Evolutionary conservation across 1,140 invertebrate genomes (phyloP), one percentile per base, ranked within the genome.

Genomic region (Bradysia coprophila): DNA sequence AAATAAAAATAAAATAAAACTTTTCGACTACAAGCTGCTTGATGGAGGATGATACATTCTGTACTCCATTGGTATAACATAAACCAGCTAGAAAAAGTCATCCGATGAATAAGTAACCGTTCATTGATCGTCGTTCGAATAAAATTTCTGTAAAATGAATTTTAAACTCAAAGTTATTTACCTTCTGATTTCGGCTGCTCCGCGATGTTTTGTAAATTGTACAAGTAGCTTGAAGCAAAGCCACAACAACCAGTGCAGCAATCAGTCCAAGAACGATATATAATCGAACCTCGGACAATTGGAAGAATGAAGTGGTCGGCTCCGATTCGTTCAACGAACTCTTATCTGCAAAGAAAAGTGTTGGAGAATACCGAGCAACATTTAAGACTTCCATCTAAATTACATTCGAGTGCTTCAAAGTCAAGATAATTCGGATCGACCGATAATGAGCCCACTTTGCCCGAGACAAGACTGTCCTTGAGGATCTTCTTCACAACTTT

Each of bases 201-300:
- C 65, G 66, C 2, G 72, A 71, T 1, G 73, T 72, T 50, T 73
- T 75, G 56, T 81, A 81, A 44, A 92, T 72, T 1, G 85, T 91
- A 53, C 85, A 87, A 32, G 67, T 73, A 4, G 85, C 86, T 64
- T 92, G 88, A 16, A 91, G 65, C 3, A 91, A 47, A 11, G 81
- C 80, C 8, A 92, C 67, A 8, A 86, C 62, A 11, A 89, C 63
- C 40, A 93, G 59, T 1, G 82, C 84, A 11, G 69, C 75, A 43
- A 91, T 75, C 45, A 84, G 81, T 8, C 78, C 87, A 33, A 86
- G 65, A 10, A 91, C 80, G 45, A 85, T 78, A 64, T 85, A 89
- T 42, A 88, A 62, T 51, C 85, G 83, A 3, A 75, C 75, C 48
- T 71, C 71, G 1, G 76, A 71, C 21, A 71, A 57, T 43, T 69